Conservation (phyloP, 1,140 invertebrate genomes). For the Manduca sexta region DNA sequence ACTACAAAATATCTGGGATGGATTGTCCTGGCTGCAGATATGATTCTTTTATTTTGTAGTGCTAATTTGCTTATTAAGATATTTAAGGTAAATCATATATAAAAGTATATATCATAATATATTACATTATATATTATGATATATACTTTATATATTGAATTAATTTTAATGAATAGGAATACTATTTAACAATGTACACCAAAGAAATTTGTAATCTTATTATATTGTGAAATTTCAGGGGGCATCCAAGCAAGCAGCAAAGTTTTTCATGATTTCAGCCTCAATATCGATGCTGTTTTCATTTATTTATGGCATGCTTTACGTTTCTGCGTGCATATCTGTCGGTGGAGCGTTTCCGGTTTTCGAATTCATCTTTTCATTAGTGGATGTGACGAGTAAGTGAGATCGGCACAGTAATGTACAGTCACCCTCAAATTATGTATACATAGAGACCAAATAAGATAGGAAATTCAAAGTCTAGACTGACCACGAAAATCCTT, state of each 20-base stretch:
- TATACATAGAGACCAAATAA: too few species aligned
- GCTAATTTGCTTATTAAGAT: constrained; percentile 35
- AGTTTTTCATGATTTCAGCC: constrained; percentile 27
- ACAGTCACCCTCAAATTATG: too few species aligned
- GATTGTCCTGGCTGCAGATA: constrained; percentile 29
- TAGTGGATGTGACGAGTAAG: constrained; percentile 40
- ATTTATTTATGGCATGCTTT: constrained; percentile 40
- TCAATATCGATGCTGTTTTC: constrained; percentile 26
- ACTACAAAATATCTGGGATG: constrained; percentile 33
- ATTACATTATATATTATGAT: background rate
- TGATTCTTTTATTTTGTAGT: constrained; percentile 28
- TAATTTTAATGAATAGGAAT: background rate
- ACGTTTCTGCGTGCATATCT: constrained; percentile 28
- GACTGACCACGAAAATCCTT: too few species aligned
- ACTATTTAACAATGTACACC: background rate
- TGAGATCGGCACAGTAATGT: too few species aligned
- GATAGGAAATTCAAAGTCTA: too few species aligned
- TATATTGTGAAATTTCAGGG: constrained; percentile 26
- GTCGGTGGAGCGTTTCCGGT: constrained; percentile 37
- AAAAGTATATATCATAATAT: background rate
- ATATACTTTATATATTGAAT: too few species aligned
- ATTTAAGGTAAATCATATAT: constrained; percentile 27
- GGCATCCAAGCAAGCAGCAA: constrained; percentile 8
- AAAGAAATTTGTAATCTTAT: background rate
- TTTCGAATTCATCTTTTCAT: constrained; percentile 38